phyloP scores from a whole-genome alignment of 2,113 vertebrate species.

The Phasianus colchicus region DNA sequence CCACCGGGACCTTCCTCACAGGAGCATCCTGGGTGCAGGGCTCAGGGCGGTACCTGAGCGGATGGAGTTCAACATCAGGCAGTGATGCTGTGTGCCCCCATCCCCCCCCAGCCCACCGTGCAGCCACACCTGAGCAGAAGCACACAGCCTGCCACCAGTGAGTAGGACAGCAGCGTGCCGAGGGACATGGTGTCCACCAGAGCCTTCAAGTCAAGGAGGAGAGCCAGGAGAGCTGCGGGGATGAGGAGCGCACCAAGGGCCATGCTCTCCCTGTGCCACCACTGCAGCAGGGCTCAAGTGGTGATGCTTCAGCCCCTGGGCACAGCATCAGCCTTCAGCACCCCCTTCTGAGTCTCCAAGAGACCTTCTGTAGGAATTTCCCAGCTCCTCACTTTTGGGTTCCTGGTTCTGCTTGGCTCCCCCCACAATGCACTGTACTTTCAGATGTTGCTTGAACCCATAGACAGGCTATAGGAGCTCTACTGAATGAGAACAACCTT shows the following conservation, averaged over 20 bases:
- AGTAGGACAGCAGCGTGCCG: constrained; percentile 87
- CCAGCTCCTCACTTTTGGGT: not conserved
- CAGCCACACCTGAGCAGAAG: constrained; percentile 85
- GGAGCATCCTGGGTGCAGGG: not conserved
- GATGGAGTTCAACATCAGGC: not conserved
- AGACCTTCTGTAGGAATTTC: no score
- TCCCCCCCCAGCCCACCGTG: not conserved
- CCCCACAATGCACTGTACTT: not conserved
- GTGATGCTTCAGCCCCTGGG: not conserved
- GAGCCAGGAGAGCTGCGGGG: constrained; percentile 83
- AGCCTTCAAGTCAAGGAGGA: constrained; percentile 87
- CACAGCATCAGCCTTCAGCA: not conserved
- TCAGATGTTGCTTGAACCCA: not conserved
- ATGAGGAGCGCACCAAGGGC: not conserved
- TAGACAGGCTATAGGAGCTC: not conserved
- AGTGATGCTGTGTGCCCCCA: not conserved
- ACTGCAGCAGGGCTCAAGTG: not conserved
- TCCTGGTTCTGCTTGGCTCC: not conserved
- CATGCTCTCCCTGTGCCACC: accelerated
- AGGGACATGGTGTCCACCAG: constrained; percentile 90
- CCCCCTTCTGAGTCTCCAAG: not conserved
- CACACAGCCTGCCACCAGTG: constrained; percentile 86
- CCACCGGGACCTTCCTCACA: not conserved
- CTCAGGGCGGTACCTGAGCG: constrained; percentile 76
- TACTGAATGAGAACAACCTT: not conserved